Conservation (phyloP, 2,888 invertebrate genomes). For the Conchocele bisecta region DNA sequence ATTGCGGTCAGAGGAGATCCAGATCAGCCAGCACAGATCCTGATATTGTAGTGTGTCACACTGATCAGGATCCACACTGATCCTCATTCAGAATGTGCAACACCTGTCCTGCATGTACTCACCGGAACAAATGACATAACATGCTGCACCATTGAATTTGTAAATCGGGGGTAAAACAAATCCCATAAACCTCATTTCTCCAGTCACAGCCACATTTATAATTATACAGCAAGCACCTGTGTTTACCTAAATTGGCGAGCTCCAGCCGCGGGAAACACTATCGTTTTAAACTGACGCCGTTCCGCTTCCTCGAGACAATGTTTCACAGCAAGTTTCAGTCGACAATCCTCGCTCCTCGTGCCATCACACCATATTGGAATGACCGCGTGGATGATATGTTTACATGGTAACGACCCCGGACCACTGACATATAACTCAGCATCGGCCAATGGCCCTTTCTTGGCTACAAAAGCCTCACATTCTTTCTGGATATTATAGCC, state of each 20-base stretch:
- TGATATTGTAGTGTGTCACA: too few species aligned
- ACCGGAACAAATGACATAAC: too few species aligned
- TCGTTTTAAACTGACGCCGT: not conserved
- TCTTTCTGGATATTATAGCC: conserved; percentile 5
- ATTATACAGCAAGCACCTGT: too few species aligned
- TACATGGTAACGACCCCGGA: not conserved
- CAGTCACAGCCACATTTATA: too few species aligned
- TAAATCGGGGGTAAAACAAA: too few species aligned
- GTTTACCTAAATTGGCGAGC: not conserved
- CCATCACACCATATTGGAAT: conserved; percentile 1
- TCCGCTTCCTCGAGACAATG: not conserved
- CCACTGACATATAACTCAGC: not conserved
- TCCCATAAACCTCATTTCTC: too few species aligned
- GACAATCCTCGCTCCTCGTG: not conserved
- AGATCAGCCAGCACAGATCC: too few species aligned
- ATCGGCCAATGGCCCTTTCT: not conserved
- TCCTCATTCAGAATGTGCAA: too few species aligned
- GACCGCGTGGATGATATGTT: conserved; percentile 1
- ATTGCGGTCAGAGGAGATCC: too few species aligned
- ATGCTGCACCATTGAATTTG: too few species aligned
- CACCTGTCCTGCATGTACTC: too few species aligned
- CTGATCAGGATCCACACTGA: too few species aligned
- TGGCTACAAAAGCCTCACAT: not conserved
- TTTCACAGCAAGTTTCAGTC: not conserved
- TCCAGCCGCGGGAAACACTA: conserved; percentile 6